phyloP scores from a whole-genome alignment of 2,888 invertebrate genomes.

The Drosophila basisetae region DNA sequence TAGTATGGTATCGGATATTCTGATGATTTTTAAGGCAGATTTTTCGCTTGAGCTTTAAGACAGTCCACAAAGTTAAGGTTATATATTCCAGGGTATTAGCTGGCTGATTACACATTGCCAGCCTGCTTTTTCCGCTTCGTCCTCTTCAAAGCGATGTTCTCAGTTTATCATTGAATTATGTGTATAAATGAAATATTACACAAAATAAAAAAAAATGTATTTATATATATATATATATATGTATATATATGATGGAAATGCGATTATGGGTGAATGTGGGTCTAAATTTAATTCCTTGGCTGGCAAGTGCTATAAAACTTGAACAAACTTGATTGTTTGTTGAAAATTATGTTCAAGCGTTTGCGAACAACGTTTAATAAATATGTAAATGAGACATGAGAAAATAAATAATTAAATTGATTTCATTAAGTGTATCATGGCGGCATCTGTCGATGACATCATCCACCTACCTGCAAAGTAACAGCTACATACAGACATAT shows the following conservation, averaged over 20 bases:
- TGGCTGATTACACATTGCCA: not conserved
- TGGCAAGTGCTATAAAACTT: conserved; percentile 8
- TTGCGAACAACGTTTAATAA: conserved; percentile 55
- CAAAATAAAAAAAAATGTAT: not conserved
- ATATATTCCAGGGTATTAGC: not conserved
- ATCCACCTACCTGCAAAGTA: conserved; percentile 19
- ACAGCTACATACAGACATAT: not conserved
- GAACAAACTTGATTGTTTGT: conserved; percentile 9
- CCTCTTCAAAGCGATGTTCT: not conserved
- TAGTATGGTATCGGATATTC: not conserved
- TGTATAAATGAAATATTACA: not conserved
- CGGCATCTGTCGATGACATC: conserved; percentile 68
- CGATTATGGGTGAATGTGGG: not conserved
- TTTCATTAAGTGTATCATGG: conserved; percentile 62
- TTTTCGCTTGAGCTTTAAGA: not conserved
- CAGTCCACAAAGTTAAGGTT: not conserved
- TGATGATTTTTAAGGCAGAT: not conserved
- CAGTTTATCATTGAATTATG: conserved; percentile 1
- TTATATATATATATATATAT: not conserved
- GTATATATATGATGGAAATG: not conserved
- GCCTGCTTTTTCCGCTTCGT: not conserved
- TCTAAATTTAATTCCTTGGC: not conserved
- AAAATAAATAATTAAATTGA: conserved; percentile 77
- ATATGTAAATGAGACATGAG: conserved; percentile 62
- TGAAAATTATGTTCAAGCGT: not conserved